Conservation (phyloP, 2,888 invertebrate genomes). For the Pammene aurita region DNA sequence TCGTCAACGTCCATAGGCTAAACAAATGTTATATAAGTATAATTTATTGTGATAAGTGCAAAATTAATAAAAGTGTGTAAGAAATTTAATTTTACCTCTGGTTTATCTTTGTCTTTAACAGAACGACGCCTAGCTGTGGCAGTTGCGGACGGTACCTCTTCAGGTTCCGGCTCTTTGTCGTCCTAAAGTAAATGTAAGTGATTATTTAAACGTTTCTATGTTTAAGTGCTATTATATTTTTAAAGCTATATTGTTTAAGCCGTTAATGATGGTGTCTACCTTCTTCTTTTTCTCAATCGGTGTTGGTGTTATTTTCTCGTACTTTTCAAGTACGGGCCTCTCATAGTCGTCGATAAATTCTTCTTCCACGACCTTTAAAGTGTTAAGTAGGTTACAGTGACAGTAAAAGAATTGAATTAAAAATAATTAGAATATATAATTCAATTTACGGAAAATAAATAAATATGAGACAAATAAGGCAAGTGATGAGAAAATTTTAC, state of each 20-base stretch:
- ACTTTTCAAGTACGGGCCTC: conserved; percentile 88
- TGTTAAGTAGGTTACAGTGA: conserved; percentile 44
- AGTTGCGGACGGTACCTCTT: conserved; percentile 67
- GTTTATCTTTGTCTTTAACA: conserved; percentile 74
- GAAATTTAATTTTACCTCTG: conserved; percentile 61
- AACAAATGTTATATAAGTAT: conserved; percentile 46
- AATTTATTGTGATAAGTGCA: conserved; percentile 10
- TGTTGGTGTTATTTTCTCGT: conserved; percentile 84
- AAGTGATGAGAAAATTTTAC: background rate
- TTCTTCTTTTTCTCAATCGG: conserved; percentile 79
- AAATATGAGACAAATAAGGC: no score
- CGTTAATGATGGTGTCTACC: conserved; percentile 62
- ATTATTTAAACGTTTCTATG: conserved; percentile 17
- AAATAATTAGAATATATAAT: background rate
- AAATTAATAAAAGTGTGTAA: conserved; percentile 7
- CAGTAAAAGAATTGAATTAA: background rate
- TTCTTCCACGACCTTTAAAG: conserved; percentile 72
- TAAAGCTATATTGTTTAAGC: conserved; percentile 27
- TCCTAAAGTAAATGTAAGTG: conserved; percentile 55
- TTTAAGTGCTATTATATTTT: conserved; percentile 2
- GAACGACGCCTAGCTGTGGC: conserved; percentile 72
- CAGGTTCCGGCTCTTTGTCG: conserved; percentile 57
- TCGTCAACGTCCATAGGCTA: conserved; percentile 80
- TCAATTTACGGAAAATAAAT: background rate
- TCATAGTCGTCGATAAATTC: conserved; percentile 88